Percentiles rank a stretch among this genome's conserved stretches.
Evolutionary conservation across 2,888 invertebrate genomes (phyloP).

Genomic region (Lycia hirtaria): DNA sequence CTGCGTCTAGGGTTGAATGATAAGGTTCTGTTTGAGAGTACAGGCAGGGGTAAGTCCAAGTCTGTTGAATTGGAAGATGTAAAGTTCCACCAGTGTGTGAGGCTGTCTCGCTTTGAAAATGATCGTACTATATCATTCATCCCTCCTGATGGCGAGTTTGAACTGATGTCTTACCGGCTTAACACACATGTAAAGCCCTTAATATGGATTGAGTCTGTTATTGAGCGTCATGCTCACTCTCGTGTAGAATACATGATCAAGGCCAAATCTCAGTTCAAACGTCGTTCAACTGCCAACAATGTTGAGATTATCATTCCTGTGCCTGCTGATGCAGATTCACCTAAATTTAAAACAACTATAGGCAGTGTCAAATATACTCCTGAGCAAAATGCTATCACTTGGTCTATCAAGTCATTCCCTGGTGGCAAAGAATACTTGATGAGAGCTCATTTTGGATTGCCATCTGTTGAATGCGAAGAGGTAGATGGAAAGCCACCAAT

Average conservation of each 20-base stretch:
- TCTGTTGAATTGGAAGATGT: slow-evolving; percentile 99
- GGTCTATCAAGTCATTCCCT: slow-evolving; percentile 99
- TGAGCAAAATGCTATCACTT: slow-evolving; percentile 97
- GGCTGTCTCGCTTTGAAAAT: slow-evolving; percentile 98
- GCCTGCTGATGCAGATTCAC: slow-evolving; percentile 98
- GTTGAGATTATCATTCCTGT: slow-evolving; percentile 99
- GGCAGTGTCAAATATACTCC: slow-evolving; percentile 99
- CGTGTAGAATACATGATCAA: slow-evolving; percentile 99
- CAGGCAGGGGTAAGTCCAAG: slow-evolving; percentile 98
- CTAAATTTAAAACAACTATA: slow-evolving; percentile 98
- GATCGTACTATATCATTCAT: slow-evolving; percentile 99
- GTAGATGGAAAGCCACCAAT: slow-evolving; percentile 98
- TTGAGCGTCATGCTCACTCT: slow-evolving; percentile 98
- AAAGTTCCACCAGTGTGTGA: slow-evolving; percentile 99
- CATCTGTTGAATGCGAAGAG: slow-evolving; percentile 97
- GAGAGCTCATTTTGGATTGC: slow-evolving; percentile 98
- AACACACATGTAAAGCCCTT: slow-evolving; percentile 99
- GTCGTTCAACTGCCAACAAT: slow-evolving; percentile 98
- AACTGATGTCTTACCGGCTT: slow-evolving; percentile 98
- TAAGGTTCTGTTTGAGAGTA: slow-evolving; percentile 98
- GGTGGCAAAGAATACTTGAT: slow-evolving; percentile 99
- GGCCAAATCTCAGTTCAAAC: slow-evolving; percentile 99
- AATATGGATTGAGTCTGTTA: slow-evolving; percentile 99
- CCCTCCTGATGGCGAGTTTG: slow-evolving; percentile 99
- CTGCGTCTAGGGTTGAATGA: slow-evolving; percentile 98